These are phyloP conservation scores for Hypsibius dujardini DNA, from an alignment of 1,140 invertebrate species.

Conservation along the genomic window DNA sequence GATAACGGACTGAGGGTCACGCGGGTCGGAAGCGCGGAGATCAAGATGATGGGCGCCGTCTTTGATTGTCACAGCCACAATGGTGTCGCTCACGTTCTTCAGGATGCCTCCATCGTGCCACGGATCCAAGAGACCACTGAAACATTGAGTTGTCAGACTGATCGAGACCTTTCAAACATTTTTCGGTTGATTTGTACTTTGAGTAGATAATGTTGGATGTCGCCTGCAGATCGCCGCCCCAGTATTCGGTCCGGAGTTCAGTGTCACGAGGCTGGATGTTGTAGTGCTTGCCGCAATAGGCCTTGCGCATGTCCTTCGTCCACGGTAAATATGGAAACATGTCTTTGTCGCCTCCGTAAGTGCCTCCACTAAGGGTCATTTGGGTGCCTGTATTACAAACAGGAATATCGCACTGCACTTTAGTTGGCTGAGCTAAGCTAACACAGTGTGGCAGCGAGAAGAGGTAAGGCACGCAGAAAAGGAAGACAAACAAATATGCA, in stretches of 20 bases:
- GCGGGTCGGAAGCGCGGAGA: slow-evolving; percentile 47
- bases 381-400: too few species aligned
- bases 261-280: slow-evolving; percentile 26
- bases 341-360: slow-evolving; percentile 27
- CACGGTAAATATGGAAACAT: slow-evolving; percentile 31
- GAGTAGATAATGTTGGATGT: slow-evolving; percentile 12
- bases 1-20: slow-evolving; percentile 51
- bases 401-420: too few species aligned
- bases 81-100: slow-evolving; percentile 44
- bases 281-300: slow-evolving; percentile 29
- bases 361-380: slow-evolving; percentile 27
- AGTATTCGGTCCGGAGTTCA: slow-evolving; percentile 27
- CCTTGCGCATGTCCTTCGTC: slow-evolving; percentile 25
- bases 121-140: slow-evolving; percentile 70
- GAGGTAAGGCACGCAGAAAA: too few species aligned
- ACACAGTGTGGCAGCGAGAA: too few species aligned
- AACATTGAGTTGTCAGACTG: too few species aligned
- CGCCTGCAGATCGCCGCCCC: slow-evolving; percentile 23
- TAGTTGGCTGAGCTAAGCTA: too few species aligned
- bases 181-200: too few species aligned
- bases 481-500: too few species aligned
- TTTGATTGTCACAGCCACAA: slow-evolving; percentile 58
- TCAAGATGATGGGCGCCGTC: slow-evolving; percentile 85
- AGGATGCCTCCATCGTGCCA: slow-evolving; percentile 80
- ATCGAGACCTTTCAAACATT: too few species aligned